These are phyloP conservation scores for Rotaria magnacalcarata DNA, from an alignment of 2,888 invertebrate genomes.

Conservation along the genomic window DNA sequence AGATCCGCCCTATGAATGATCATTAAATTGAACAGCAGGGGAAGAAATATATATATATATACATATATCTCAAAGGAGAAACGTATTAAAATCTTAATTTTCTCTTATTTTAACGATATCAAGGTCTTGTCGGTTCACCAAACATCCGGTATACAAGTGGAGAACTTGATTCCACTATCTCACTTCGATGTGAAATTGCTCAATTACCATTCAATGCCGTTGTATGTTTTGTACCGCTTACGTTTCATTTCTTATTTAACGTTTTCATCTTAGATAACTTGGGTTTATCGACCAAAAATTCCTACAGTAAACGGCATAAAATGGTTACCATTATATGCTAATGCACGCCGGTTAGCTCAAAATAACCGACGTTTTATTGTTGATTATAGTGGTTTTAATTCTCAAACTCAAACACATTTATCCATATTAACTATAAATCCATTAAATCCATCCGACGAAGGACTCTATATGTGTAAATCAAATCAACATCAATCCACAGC, in stretches of 20 bases:
- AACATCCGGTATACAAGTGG: neutral
- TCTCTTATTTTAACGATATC: neutral
- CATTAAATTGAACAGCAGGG: slow-evolving; percentile 22
- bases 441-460: slow-evolving; percentile 10
- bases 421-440: slow-evolving; percentile 24
- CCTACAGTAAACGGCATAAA: neutral
- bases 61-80: neutral
- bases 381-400: slow-evolving; percentile 19
- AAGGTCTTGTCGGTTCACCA: neutral
- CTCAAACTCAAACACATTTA: neutral
- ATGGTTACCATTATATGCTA: slow-evolving; percentile 32
- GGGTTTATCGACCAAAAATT: slow-evolving; percentile 1
- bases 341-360: slow-evolving; percentile 23
- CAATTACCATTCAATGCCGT: slow-evolving; percentile 20
- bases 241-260: neutral
- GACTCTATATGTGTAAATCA: slow-evolving; percentile 34
- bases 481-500: slow-evolving; percentile 1
- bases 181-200: slow-evolving; percentile 30
- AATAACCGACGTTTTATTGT: slow-evolving; percentile 3
- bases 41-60: neutral
- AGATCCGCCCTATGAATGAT: slow-evolving; percentile 14
- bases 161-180: slow-evolving; percentile 1
- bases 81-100: neutral
- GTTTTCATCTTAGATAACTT: slow-evolving; percentile 6
- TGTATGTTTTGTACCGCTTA: neutral